Base-by-base conservation (phyloP, 2,797 vertebrate species). In the Acanthornis magna region DNA sequence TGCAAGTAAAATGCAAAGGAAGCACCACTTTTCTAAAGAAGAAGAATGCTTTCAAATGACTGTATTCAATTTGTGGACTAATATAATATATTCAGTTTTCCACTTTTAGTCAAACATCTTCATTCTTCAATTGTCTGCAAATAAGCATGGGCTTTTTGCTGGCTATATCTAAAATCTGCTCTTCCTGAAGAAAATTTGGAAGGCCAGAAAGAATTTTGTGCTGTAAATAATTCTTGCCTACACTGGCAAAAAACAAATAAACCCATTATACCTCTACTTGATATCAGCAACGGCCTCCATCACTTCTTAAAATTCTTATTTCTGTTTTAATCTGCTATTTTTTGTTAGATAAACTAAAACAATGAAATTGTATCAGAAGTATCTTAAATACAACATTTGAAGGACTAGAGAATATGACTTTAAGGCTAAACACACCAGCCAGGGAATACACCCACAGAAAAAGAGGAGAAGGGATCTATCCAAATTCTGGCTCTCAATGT, bases 1-100 rank as follows among this genome's bases (percentile, higher is more conserved):
- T 72, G 32, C 36, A 85, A 92, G 47, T 68, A 62, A 81, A 96
- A 93, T 74, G n/a, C 47, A 92, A 91, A 85, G 27, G 13, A 91
- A 80, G 10, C 15, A 6, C 25, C 32, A 60, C 11, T 71, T 81
- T 54, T 30, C 16, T 74, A 58, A 81, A 86, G 43, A 81, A 86
- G 43, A 88, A 83, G 77, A 75, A 53, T 85, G 7, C 78, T 96
- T 95, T 87, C 23, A 73, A 92, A 62, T 26, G 75, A 57, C 29
- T 17, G 5, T 77, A 94, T 85, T 89, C 20, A 76, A n/a, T 91
- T 89, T 92, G 11, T 89, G 60, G 78, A 87, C 23, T 26, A 88
- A 47, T 77, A 54, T 22, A 29, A 84, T 70, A 75, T 78, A 92
- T 75, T 88, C 38, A 2, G 32, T 84, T 93, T 96, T 83, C 18